Evolutionary conservation across 2,797 vertebrate species (phyloP).

Genomic region (Melanotaenia nigrans): DNA sequence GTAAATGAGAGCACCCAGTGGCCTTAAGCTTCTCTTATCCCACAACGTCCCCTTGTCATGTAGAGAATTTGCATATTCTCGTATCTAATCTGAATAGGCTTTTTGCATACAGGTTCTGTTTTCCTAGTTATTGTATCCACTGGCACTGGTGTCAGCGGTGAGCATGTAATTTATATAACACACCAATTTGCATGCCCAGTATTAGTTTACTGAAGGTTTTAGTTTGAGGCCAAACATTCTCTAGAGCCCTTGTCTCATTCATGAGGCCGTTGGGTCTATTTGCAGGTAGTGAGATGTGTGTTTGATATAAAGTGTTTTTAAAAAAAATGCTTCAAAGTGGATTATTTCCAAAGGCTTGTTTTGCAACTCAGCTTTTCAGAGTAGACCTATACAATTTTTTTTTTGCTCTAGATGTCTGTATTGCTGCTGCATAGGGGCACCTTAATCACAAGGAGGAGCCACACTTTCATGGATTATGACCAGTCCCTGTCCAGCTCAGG

Average conservation of each 20-base stretch:
- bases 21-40: slow-evolving; percentile 61
- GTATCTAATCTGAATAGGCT: slow-evolving; percentile 74
- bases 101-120: slow-evolving; percentile 81
- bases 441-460: slow-evolving; percentile 8
- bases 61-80: slow-evolving; percentile 74
- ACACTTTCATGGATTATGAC: slow-evolving; percentile 23
- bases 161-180: slow-evolving; percentile 69
- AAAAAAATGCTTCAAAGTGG: slow-evolving; percentile 33
- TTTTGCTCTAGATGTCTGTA: slow-evolving; percentile 4
- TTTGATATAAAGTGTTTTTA: slow-evolving; percentile 43
- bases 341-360: slow-evolving; percentile 30
- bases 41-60: slow-evolving; percentile 42
- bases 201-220: slow-evolving; percentile 59
- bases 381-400: background rate
- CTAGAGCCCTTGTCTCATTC: slow-evolving; percentile 47
- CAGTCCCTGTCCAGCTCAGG: slow-evolving; percentile 29
- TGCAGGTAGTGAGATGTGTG: slow-evolving; percentile 58
- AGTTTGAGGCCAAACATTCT: slow-evolving; percentile 47
- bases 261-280: slow-evolving; percentile 43
- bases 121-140: slow-evolving; percentile 66
- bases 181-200: slow-evolving; percentile 74
- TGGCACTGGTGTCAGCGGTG: slow-evolving; percentile 52
- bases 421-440: slow-evolving; percentile 22
- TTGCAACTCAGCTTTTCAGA: slow-evolving; percentile 11
- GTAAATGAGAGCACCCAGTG: slow-evolving; percentile 76